Conservation (phyloP, 37 sponge, comb jelly and placozoan genomes). For the Beroe forskalii region DNA sequence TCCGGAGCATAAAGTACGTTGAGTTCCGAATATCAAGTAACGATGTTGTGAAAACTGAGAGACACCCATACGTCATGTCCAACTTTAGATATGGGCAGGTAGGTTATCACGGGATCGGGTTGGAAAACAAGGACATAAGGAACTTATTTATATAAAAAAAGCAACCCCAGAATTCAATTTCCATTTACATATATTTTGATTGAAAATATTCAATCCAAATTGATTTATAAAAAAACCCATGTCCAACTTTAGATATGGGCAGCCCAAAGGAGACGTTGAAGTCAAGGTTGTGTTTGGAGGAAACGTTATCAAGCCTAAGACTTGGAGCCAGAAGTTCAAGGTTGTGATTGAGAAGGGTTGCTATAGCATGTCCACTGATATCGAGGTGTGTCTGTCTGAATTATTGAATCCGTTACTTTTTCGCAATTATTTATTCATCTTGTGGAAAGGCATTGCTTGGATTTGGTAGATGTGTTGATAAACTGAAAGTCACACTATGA, state of each 20-base stretch:
- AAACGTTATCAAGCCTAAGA: constrained; percentile 25
- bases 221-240: too few species aligned
- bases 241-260: not conserved
- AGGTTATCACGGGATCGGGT: too few species aligned
- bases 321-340: not conserved
- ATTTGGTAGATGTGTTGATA: too few species aligned
- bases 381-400: not conserved
- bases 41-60: not conserved
- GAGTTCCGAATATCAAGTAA: constrained; percentile 40
- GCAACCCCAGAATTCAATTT: not conserved
- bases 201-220: too few species aligned
- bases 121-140: too few species aligned
- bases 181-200: too few species aligned
- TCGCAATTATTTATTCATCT: too few species aligned
- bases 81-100: constrained; percentile 28
- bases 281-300: not conserved
- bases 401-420: too few species aligned
- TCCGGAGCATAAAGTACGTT: constrained; percentile 13
- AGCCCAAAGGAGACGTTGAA: not conserved
- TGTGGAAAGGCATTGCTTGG: too few species aligned
- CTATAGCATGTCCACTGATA: not conserved
- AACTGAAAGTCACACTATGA: too few species aligned
- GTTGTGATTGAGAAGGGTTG: not conserved
- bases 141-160: too few species aligned
- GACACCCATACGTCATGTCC: constrained; percentile 37